Base-by-base conservation (phyloP, 2,888 invertebrate species). In the Heteromyza rotundicornis region DNA sequence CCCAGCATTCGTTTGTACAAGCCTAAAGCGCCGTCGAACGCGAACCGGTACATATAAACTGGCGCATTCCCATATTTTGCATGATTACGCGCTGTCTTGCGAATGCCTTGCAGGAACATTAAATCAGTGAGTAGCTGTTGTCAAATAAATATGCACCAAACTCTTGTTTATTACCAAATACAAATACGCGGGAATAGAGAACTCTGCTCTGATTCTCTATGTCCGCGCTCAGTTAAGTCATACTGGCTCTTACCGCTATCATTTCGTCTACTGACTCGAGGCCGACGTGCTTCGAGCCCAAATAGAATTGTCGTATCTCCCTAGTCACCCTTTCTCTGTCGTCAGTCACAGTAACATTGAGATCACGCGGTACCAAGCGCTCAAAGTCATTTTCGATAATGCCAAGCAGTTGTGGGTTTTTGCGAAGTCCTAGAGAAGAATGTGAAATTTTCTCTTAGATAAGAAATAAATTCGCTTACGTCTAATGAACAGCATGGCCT, bases 1-100 rank as follows among this genome's bases (percentile, higher is more conserved):
- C 87, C 88, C 70, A 88, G 77, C 86, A 88, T 86, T 1, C 87
- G 85, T 66, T 89, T 88, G 77, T 88, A 88, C 17, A 89, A 83
- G 0, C 89, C 89, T 50, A 88, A 78, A 12, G 88, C 86, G 8
- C 88, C 89, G 70, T 88, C 88, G 70, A 86, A 89, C 2, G 85
- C 85, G 68, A 89, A 89, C 61, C 88, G 84, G 74, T 89, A 89
- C 69, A 88, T 70, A 69, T 86, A 88, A 0, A 87, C 87, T 0
- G 88, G 87, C 49, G 86, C 86, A 1, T 84, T 86, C 12, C 80
- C 77, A 52, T 72, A 75, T 50, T 68, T 73, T 24, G 81, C 82
- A 63, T 83, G 84, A 62, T 80, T 73, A 0, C 86, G 84, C 0
- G 87, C 83, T 0, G 87, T 86, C 54, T 86, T 85, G 19, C 87